Conservation (phyloP, 2,797 vertebrate species). For the Danio kyathit region DNA sequence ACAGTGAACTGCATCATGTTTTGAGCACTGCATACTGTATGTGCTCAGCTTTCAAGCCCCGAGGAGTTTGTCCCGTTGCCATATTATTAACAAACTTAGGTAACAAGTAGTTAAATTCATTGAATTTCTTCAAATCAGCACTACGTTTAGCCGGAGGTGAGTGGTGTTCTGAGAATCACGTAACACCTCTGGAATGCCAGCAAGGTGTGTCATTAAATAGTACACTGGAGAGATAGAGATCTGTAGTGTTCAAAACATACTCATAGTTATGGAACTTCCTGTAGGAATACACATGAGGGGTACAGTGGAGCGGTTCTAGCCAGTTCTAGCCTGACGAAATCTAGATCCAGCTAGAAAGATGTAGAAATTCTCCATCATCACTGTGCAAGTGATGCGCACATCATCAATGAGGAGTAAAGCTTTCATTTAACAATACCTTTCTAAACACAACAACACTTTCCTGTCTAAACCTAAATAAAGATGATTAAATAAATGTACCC, state of each 20-base stretch:
- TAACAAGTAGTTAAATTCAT: not conserved
- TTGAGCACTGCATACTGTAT: too few relatives aligned
- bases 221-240: not conserved
- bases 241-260: not conserved
- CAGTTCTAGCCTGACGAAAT: constrained; percentile 12
- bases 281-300: not conserved
- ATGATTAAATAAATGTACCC: not conserved
- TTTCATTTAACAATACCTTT: not conserved
- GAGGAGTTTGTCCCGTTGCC: too few relatives aligned
- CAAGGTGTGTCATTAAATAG: not conserved
- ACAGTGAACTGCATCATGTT: too few relatives aligned
- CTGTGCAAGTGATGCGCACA: not conserved
- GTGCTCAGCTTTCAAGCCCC: not conserved
- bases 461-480: not conserved
- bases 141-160: not conserved
- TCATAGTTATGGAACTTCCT: not conserved
- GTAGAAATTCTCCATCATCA: not conserved
- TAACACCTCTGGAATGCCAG: not conserved
- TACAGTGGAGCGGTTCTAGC: not conserved
- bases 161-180: not conserved
- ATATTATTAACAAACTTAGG: too few relatives aligned
- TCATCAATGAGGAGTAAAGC: not conserved
- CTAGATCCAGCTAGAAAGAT: not conserved
- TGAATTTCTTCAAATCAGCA: not conserved
- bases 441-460: not conserved